Evolutionary conservation across 2,113 vertebrate genomes (phyloP).

Genomic region (Actenoides hombroni): DNA sequence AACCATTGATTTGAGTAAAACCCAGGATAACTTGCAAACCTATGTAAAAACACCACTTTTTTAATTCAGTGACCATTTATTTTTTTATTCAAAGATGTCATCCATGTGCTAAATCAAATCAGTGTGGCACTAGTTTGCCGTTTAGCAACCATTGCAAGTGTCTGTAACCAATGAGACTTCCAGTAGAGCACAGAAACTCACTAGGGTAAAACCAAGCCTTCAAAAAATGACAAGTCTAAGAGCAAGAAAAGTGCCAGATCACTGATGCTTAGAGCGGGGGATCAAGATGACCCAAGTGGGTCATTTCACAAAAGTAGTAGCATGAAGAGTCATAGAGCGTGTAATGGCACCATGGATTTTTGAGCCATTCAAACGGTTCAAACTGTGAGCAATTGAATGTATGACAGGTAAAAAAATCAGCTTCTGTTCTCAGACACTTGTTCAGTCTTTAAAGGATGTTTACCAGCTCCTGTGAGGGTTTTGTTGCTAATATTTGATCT

Average conservation of each 20-base stretch:
- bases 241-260: not conserved
- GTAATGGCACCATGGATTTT: not conserved
- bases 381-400: not conserved
- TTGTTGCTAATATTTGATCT: not conserved
- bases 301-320: not conserved
- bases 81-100: not conserved
- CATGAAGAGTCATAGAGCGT: not conserved
- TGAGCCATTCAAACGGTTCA: not conserved
- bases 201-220: not conserved
- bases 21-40: not conserved
- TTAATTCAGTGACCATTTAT: not conserved
- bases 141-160: not conserved
- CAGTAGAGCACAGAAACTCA: not conserved
- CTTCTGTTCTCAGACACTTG: not conserved
- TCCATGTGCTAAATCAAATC: not conserved
- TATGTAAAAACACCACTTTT: not conserved
- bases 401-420: not conserved
- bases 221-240: not conserved
- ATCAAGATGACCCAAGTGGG: not conserved
- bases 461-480: not conserved
- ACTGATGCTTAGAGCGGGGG: not conserved
- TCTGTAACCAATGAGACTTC: not conserved
- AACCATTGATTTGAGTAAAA: not conserved
- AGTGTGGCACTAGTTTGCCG: not conserved
- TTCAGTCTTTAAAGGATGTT: not conserved